phyloP scores from a whole-genome alignment of 2,797 vertebrate genomes.

The Emys orbicularis region DNA sequence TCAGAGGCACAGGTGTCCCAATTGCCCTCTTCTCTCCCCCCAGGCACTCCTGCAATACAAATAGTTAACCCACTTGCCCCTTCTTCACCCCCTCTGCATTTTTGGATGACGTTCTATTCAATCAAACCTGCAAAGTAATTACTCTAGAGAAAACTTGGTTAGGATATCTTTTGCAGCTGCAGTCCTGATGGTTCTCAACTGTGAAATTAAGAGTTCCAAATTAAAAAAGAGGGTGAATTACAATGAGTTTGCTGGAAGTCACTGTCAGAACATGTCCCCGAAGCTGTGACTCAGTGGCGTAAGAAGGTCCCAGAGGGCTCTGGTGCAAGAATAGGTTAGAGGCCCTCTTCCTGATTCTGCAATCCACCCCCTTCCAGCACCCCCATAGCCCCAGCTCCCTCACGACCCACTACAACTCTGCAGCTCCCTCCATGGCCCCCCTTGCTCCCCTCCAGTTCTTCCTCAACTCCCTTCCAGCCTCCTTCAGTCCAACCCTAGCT shows the following conservation, averaged over 20 bases:
- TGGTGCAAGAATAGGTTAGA: not conserved
- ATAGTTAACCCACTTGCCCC: not conserved
- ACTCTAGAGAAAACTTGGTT: not conserved
- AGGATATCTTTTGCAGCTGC: conserved; percentile 10
- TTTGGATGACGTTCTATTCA: not conserved
- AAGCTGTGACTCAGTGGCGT: not conserved
- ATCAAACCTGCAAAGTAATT: not conserved
- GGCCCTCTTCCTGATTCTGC: not conserved
- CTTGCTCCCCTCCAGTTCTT: not conserved
- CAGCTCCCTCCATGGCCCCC: not conserved
- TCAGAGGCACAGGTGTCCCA: not conserved
- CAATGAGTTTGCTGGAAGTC: not conserved
- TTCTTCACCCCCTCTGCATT: not conserved
- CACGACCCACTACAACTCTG: not conserved
- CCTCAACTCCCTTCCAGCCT: not conserved
- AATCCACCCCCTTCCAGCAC: not conserved
- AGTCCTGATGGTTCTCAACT: not conserved
- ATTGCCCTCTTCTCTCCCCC: not conserved
- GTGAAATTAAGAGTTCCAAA: conserved; percentile 19
- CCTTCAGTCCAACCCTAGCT: not conserved
- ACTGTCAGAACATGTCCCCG: not conserved
- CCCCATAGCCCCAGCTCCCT: not conserved
- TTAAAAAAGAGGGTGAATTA: not conserved
- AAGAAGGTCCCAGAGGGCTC: not conserved
- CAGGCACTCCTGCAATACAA: not conserved